Base-by-base conservation (phyloP, 1,140 invertebrate genomes). In the Bemisia tabaci region DNA sequence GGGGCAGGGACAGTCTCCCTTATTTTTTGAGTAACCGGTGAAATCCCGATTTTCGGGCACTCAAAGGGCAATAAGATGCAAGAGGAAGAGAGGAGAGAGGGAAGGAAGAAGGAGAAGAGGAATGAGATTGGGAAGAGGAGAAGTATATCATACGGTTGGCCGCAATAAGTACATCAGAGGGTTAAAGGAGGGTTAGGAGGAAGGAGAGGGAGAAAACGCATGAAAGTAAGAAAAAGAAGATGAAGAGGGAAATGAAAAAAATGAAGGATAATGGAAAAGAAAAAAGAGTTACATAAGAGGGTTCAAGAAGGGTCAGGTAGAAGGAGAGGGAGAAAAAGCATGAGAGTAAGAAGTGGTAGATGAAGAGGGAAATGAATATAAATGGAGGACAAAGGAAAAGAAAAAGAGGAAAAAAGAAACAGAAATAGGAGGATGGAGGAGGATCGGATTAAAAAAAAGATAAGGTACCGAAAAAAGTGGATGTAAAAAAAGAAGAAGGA, bases 181-280 rank as follows among this genome's bases (percentile, higher is more conserved):
- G n/a, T n/a, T n/a, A n/a, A n/a, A n/a, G n/a, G n/a, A n/a, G n/a
- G n/a, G n/a, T n/a, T n/a, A n/a, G n/a, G n/a, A n/a, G n/a, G n/a
- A n/a, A n/a, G n/a, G n/a, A n/a, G n/a, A n/a, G n/a, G n/a, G n/a
- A n/a, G n/a, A n/a, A n/a, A n/a, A n/a, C n/a, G n/a, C n/a, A n/a
- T n/a, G n/a, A n/a, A n/a, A n/a, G n/a, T 22, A 26, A 58, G 65
- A 58, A 60, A 60, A 22, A 65, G 65, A 26, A 65, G 65, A 65
- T 22, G 26, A 60, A 65, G 65, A 65, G 23, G 39, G 59, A 59
- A n/a, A 65, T 22, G 48, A 65, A 59, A 39, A 65, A n/a, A n/a
- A n/a, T n/a, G n/a, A n/a, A n/a, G n/a, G n/a, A n/a, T n/a, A n/a
- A n/a, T n/a, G 59, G 59, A 65, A 59, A 39, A 65, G 59, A 26